These are phyloP conservation scores for Euglossa dilemma DNA, from an alignment of 1,140 invertebrate genomes.

Conservation along the genomic window DNA sequence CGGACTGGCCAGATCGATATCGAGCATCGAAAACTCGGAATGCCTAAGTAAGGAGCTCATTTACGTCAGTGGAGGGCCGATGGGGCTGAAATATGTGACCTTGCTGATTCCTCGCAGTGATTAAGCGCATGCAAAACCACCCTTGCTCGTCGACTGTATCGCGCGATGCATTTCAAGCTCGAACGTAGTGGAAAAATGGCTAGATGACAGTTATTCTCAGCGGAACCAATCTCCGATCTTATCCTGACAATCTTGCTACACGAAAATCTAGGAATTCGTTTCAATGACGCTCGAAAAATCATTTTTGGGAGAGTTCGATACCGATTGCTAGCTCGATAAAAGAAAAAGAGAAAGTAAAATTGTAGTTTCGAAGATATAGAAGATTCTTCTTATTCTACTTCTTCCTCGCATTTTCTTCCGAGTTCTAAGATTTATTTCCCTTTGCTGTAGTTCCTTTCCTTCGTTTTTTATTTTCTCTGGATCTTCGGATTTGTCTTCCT, in stretches of 20 bases:
- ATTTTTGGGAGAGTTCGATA: too few species aligned
- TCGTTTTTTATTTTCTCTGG: too few species aligned
- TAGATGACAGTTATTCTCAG: not conserved
- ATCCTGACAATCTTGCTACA: not conserved
- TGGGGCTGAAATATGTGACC: constrained; percentile 32
- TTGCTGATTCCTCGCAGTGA: constrained; percentile 21
- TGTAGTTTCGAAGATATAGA: too few species aligned
- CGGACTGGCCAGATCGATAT: not conserved
- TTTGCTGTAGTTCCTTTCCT: too few species aligned
- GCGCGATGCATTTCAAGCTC: constrained; percentile 7
- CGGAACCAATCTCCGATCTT: not conserved
- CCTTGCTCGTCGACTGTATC: not conserved
- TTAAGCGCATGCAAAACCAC: constrained; percentile 27
- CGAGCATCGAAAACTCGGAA: constrained; percentile 12
- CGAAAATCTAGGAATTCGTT: not conserved
- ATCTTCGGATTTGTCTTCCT: too few species aligned
- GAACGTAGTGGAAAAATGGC: constrained; percentile 1
- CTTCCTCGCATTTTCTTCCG: too few species aligned
- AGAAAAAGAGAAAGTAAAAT: too few species aligned
- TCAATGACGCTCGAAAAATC: too few species aligned
- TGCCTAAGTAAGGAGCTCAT: constrained; percentile 21
- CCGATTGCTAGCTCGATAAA: too few species aligned
- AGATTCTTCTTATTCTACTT: too few species aligned
- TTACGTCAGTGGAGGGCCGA: constrained; percentile 20
- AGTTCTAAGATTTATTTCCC: too few species aligned